Base-by-base conservation (phyloP, 2,888 invertebrate genomes). In the Metacarcinus magister region DNA sequence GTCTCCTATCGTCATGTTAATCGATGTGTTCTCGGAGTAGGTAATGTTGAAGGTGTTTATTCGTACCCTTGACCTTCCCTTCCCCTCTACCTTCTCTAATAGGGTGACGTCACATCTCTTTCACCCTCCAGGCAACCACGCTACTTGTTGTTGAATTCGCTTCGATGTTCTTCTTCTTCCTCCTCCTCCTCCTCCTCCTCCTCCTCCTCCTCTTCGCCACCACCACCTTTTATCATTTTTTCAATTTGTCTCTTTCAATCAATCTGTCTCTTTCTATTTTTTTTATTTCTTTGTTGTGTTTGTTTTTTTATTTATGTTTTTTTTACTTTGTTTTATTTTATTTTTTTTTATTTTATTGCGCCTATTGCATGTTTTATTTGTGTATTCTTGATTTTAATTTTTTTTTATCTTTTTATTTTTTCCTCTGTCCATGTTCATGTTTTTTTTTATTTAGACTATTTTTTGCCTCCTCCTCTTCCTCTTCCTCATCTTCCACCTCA, bases 21-120 rank as follows among this genome's bases (percentile, higher is more conserved):
- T 82, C 32, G 32, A 32, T 32, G 82, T 82, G 5, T 28, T 82
- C 82, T 82, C 32, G 28, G 28, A 82, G 28, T 32, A 1, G 32
- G 8, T 82, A 32, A 28, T 32, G 28, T 82, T 82, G 28, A 13
- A 32, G 10, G 32, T 32, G 32, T 82, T 82, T 32, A 13, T 82
- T 82, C 82, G 82, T 82, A 82, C 82, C 82, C 82, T 32, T 82
- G 82, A 82, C 82, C 82, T 82, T 82, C 82, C 82, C 67, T 67
- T 5, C 67, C 16, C 54, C 67, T 23, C 82, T 13, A 32, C 82
- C 32, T 28, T 28, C 28, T 75, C 8, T 28, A 8, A 28, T 32
- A 7, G 4, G 82, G 13, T 67, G 67, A 67, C 67, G 67, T 67
- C 23, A 67, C 19, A 0, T 28, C 82, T 5, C 5, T 23, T 82